These are phyloP conservation scores for Planiliza haematocheilus DNA, from an alignment of 2,113 vertebrate genomes.

Conservation along the genomic window DNA sequence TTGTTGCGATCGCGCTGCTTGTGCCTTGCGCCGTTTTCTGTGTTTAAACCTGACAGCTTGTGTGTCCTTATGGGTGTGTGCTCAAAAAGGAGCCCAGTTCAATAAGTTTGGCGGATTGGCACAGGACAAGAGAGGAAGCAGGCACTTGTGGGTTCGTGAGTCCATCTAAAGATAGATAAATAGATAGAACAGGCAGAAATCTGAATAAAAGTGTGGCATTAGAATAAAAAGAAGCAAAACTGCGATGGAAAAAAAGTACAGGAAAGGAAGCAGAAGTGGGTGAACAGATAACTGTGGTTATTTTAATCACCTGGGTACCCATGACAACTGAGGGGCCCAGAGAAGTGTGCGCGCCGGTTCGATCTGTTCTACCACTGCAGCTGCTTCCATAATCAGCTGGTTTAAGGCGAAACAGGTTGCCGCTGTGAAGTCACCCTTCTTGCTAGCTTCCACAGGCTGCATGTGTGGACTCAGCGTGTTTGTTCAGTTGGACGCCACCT, in stretches of 20 bases:
- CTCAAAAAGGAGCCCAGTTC: constrained; percentile 31
- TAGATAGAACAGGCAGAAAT: not conserved
- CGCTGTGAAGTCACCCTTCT: constrained; percentile 4
- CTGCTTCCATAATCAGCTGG: constrained; percentile 17
- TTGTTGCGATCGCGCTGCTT: constrained; percentile 11
- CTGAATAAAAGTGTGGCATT: not conserved
- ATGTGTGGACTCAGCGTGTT: constrained; percentile 14
- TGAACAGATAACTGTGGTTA: constrained; percentile 48
- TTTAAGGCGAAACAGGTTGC: constrained; percentile 14
- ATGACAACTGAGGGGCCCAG: constrained; percentile 58
- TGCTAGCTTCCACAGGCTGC: not conserved
- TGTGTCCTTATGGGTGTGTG: constrained; percentile 16
- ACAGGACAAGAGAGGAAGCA: not conserved
- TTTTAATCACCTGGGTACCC: constrained; percentile 57
- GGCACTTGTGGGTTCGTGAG: not conserved
- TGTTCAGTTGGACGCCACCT: too few relatives aligned
- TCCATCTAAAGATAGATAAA: constrained; percentile 12
- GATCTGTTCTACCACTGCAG: constrained; percentile 15
- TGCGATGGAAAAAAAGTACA: not conserved
- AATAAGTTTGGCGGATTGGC: constrained; percentile 33
- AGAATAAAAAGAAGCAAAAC: constrained; percentile 3
- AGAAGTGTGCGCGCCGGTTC: not conserved
- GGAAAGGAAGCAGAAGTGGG: constrained; percentile 26
- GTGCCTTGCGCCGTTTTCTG: constrained; percentile 31
- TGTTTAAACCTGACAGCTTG: constrained; percentile 38